Evolutionary conservation across 2,797 vertebrate species (phyloP).

Genomic region (Sebastiscus albofasciatus): DNA sequence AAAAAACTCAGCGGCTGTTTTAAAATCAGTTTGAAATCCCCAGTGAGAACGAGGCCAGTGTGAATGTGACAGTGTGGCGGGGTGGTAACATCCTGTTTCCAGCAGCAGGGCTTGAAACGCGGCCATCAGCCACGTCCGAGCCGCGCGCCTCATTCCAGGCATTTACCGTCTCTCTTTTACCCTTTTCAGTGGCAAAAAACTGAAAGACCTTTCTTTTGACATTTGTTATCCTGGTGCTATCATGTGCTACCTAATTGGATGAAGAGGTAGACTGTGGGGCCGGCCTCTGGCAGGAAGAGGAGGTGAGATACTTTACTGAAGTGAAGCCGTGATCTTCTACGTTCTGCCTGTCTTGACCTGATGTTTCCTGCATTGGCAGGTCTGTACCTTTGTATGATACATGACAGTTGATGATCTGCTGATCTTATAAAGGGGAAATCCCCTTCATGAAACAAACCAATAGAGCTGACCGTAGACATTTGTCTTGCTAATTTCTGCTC

Average conservation of each 20-base stretch:
- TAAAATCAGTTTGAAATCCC: constrained; percentile 67
- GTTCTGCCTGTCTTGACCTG: neutral
- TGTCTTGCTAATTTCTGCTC: neutral
- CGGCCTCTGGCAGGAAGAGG: constrained; percentile 15
- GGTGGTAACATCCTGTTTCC: constrained; percentile 19
- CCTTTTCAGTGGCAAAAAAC: constrained; percentile 51
- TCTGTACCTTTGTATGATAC: neutral
- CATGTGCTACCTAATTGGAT: constrained; percentile 49
- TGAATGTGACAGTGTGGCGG: constrained; percentile 15
- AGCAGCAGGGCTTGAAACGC: constrained; percentile 4
- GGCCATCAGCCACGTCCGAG: constrained; percentile 25
- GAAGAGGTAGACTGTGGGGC: constrained; percentile 35
- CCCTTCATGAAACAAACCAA: neutral
- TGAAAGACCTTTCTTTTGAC: constrained; percentile 56
- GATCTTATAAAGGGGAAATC: neutral
- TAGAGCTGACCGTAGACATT: neutral
- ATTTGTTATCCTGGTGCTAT: constrained; percentile 47
- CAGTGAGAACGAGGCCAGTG: constrained; percentile 35
- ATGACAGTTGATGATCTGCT: neutral
- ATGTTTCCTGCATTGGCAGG: neutral
- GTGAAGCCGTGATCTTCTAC: constrained; percentile 8
- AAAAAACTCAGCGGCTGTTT: constrained; percentile 46
- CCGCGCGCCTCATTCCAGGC: neutral
- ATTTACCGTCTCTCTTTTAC: constrained; percentile 47
- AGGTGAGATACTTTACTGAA: constrained; percentile 1